A percentile compares a stretch with the other conserved stretches of the same genome.
Evolutionary conservation across 2,888 invertebrate genomes (phyloP).

Genomic region (Erannis defoliaria): DNA sequence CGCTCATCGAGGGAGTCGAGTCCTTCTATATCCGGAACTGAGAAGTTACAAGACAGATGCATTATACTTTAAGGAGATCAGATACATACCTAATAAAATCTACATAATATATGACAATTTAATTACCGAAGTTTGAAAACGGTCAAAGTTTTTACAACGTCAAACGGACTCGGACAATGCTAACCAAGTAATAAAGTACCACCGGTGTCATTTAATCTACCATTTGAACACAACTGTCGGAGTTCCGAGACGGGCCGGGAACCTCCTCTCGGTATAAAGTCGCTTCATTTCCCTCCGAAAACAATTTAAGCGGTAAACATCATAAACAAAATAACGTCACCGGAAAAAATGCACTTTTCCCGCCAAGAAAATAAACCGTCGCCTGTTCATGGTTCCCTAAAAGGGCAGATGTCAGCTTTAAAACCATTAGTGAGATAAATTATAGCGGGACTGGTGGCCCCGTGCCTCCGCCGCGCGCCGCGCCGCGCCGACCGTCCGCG

Average conservation of each 20-base stretch:
- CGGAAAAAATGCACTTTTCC: constrained; percentile 54
- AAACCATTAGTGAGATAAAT: constrained; percentile 81
- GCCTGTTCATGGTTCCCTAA: constrained; percentile 60
- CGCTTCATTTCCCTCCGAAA: constrained; percentile 39
- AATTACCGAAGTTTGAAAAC: not conserved
- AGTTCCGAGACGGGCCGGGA: not conserved
- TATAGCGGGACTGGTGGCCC: constrained; percentile 57
- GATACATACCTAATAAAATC: too few species aligned
- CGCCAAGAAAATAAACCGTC: constrained; percentile 51
- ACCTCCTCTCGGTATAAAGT: constrained; percentile 23
- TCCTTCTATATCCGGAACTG: too few species aligned
- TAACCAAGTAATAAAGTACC: constrained; percentile 2
- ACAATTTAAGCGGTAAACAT: constrained; percentile 44
- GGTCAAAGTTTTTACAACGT: not conserved
- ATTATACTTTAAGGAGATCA: too few species aligned
- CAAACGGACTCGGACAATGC: not conserved
- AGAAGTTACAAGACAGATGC: too few species aligned
- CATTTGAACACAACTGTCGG: constrained; percentile 12
- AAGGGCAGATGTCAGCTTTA: constrained; percentile 80
- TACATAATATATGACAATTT: too few species aligned
- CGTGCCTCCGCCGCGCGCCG: constrained; percentile 36
- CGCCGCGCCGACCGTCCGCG: constrained; percentile 8
- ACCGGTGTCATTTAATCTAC: not conserved
- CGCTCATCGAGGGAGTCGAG: too few species aligned
- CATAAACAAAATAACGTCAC: constrained; percentile 43